Evolutionary conservation across 1,140 invertebrate species (phyloP).

Genomic region (Heliconius hewitsoni): DNA sequence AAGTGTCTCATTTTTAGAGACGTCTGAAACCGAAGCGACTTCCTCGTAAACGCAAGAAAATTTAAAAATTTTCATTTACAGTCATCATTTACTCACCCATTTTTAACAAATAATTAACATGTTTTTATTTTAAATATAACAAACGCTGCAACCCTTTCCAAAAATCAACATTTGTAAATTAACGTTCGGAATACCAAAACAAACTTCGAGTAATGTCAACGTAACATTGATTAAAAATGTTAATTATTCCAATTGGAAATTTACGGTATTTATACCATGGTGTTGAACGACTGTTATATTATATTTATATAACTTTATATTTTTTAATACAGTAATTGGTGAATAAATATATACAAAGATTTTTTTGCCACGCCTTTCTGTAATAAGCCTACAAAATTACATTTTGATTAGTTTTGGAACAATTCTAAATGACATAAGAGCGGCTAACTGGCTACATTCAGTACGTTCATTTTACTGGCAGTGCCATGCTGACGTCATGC

Average conservation of each 20-base stretch:
- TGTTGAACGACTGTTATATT: not conserved
- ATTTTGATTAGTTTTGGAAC: constrained; percentile 36
- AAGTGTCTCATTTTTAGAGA: constrained; percentile 76
- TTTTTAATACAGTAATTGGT: not conserved
- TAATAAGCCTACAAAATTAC: constrained; percentile 26
- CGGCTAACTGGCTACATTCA: not conserved
- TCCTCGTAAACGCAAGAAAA: not conserved
- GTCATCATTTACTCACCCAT: constrained; percentile 60
- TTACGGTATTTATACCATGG: not conserved
- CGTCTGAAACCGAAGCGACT: constrained; percentile 50
- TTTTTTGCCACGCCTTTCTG: constrained; percentile 37
- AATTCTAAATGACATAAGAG: constrained; percentile 34
- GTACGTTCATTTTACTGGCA: not conserved
- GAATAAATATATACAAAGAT: constrained; percentile 22
- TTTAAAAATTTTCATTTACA: not conserved
- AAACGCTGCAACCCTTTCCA: constrained; percentile 50
- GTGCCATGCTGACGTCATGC: constrained; percentile 4
- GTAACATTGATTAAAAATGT: constrained; percentile 23
- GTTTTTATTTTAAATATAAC: constrained; percentile 55
- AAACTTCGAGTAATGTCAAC: constrained; percentile 35
- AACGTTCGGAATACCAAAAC: constrained; percentile 47
- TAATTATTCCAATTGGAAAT: constrained; percentile 7
- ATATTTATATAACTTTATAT: not conserved
- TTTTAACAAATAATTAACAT: constrained; percentile 56
- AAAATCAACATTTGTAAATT: constrained; percentile 71